Evolutionary conservation across 2,113 vertebrate species (phyloP), one percentile per base, ranked within the genome.

Genomic region (Tor tambroides): DNA sequence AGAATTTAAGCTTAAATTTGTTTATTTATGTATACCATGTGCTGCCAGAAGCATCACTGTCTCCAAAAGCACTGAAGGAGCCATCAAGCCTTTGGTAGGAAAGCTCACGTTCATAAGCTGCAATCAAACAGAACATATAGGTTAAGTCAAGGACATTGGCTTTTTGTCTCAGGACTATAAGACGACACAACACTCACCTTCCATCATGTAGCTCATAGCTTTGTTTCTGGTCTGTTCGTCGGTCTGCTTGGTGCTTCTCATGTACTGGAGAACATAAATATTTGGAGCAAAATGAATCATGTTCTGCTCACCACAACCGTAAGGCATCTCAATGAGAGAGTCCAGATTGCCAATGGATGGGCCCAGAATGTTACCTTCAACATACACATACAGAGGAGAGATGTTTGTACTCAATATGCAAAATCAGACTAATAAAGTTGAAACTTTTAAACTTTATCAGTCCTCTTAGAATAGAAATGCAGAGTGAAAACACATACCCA

Each of bases 281-380:
- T 96, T 97, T 0, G 98, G 97, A 67, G 97, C 97, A 86, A 99
- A 98, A 93, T 96, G 93, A 80, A 99, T 96, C 97, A 99, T 98
- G 92, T 99, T 99, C 94, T 99, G 98, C 90, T 99, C 97, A 12
- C 97, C 98, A 1, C 97, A 98, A 30, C 97, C 97, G 3, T 93
- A 94, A 11, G 97, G 98, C 96, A 99, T 95, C 90, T 94, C 95
- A 91, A 99, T 95, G 84, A 98, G 84, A 1, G 95, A 95, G 0
- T 95, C 95, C 87, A 99, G 94, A 63, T 96, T 97, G 0, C 63
- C 92, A 92, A 98, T 96, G 76, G 98, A 97, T 59, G 96, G 95
- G 1, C 97, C 96, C 0, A 99, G 93, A 76, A 98, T 90, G 91
- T 98, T 97, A 84, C 97, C 97, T 98, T 89, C 80, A 21, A 76